Conservation (phyloP, 2,888 invertebrate genomes). For the Meta bourneti region DNA sequence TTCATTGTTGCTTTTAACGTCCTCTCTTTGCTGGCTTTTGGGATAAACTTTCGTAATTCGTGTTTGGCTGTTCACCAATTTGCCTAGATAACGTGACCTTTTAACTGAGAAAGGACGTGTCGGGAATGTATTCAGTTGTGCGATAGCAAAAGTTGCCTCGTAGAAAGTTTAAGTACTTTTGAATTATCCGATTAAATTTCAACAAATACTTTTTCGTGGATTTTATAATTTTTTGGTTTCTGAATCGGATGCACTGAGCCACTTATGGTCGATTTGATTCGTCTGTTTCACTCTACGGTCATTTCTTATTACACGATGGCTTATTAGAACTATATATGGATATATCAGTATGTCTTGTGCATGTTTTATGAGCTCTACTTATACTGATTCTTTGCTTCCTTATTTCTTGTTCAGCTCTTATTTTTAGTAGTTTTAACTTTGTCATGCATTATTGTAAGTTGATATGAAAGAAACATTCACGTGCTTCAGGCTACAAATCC, state of each 20-base stretch:
- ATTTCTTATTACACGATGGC: no score
- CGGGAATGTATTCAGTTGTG: not conserved
- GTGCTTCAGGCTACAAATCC: no score
- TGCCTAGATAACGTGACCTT: not conserved
- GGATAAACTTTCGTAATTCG: slow-evolving; percentile 45
- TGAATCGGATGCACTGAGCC: no score
- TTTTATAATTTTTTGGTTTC: not conserved
- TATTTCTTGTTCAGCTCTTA: no score
- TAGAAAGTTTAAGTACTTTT: not conserved
- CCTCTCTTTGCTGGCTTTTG: slow-evolving; percentile 1
- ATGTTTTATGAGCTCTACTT: no score
- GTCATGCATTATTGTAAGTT: no score
- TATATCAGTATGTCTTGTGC: no score
- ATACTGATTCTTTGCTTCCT: no score
- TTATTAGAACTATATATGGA: no score
- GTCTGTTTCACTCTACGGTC: slow-evolving; percentile 28
- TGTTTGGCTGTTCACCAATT: slow-evolving; percentile 32
- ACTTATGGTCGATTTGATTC: slow-evolving; percentile 28
- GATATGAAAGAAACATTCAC: no score
- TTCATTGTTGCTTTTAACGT: slow-evolving; percentile 44
- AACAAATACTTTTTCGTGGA: not conserved
- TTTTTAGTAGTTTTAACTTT: no score
- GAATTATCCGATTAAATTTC: not conserved
- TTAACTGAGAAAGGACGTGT: not conserved
- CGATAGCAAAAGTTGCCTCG: not conserved